Base-by-base conservation (phyloP, 2,888 invertebrate species). In the Phyllotreta striolata region DNA sequence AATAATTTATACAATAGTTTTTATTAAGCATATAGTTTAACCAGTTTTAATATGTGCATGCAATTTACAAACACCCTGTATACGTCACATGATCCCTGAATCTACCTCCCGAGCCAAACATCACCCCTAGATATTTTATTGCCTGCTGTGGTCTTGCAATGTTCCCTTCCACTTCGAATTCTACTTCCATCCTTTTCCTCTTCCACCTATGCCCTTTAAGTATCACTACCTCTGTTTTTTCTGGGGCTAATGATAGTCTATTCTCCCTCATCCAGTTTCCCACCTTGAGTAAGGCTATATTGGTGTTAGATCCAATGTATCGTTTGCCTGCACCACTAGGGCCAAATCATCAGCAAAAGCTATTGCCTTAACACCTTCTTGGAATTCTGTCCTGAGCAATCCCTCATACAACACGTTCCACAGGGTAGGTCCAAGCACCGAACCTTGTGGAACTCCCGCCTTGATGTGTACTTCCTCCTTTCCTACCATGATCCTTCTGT, bases 261-360 rank as follows among this genome's bases (percentile, higher is more conserved):
- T 62, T 58, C 1, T 38, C 12, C 7, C 0, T 35, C 60, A 68
- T 51, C 66, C 66, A 68, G 3, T 4, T 6, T 3, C 5, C 41
- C 10, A 52, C 35, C 14, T 10, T 35, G 12, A 7, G n/a, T 24
- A 60, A 39, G 8, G 51, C 7, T 12, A n/a, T 34, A 10, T 57
- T 41, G 1, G 14, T 43, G 7, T 47, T 14, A 54, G 41, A 9
- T 46, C 55, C 5, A 9, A 12, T 3, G 9, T 41, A 8, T 24
- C 10, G 12, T 67, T 44, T 4, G 6, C 58, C 4, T 13, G 24
- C 0, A 61, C 62, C 10, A 67, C 34, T 6, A 66, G 1, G 2
- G 66, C 63, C 2, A 69, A 51, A 41, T 70, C 67, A 14, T 69
- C 69, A 2, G 69, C 66, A 40, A 55, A 69, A 0, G 56, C 68